Evolutionary conservation across 2,888 invertebrate species (phyloP), one percentile per base, ranked within the genome.

Genomic region (Eristalinus aeneus): DNA sequence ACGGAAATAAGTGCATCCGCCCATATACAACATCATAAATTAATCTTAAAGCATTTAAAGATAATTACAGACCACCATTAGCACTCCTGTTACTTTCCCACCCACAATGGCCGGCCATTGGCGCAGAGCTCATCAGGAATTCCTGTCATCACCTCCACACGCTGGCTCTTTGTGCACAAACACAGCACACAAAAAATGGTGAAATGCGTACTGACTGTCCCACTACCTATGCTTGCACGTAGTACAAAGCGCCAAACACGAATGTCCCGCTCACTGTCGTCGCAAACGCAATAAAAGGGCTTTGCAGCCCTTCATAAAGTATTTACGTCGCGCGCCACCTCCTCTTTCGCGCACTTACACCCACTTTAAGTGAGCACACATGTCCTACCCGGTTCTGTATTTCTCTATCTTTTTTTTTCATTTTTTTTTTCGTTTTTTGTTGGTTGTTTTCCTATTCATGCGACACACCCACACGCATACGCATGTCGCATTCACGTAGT

Each of bases 261-360:
- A 46, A 46, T 20, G 46, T 46, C 46, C 46, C 46, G 9, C 46
- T 46, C 46, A 16, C 16, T 46, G 46, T 46, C 46, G 16, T 46
- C 46, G 46, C 22, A 56, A 69, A 46, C 80, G 68, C 67, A 80
- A 74, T 80, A 80, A 80, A 80, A 80, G 56, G 80, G 68, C 74
- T 80, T 80, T 80, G 79, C 63, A 74, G 68, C 32, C 61, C 72
- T 67, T 80, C 80, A 74, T 80, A 69, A 80, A 80, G 74, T 68
- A 80, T 80, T 74, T 74, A 80, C 34, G 67, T 23, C 34, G 60
- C 60, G 80, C 71, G 27, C 31, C 65, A 58, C n/a, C n/a, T 10
- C 71, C 31, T 56, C 56, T 9, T 60, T 63, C 56, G 79, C 34
- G 68, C 34, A 73, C 73, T 73, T 39, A 67, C 34, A 22, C 39